Evolutionary conservation across 2,888 invertebrate genomes (phyloP).

Genomic region (Harmothoe impar): DNA sequence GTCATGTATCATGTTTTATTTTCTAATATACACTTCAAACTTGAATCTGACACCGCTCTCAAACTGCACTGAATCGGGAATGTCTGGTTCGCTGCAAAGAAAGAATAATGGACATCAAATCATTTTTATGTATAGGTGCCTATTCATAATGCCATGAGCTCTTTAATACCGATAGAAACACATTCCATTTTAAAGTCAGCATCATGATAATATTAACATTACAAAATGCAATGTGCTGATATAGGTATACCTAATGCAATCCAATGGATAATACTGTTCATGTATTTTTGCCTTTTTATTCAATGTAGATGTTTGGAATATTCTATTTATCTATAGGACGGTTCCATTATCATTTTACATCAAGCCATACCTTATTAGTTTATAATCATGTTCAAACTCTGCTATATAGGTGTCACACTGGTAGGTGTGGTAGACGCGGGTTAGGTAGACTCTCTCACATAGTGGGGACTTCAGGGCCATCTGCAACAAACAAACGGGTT

Average conservation of each 20-base stretch:
- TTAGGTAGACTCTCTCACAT: constrained; percentile 20
- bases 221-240: too few relatives aligned
- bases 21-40: not conserved
- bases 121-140: too few relatives aligned
- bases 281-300: too few relatives aligned
- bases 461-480: constrained; percentile 10
- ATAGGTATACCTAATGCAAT: not conserved
- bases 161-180: too few relatives aligned
- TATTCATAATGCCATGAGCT: too few relatives aligned
- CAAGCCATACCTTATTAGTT: not conserved
- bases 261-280: too few relatives aligned
- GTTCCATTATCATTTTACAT: too few relatives aligned
- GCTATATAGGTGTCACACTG: constrained; percentile 24
- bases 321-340: too few relatives aligned
- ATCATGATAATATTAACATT: not conserved
- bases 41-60: not conserved
- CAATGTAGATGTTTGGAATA: too few relatives aligned
- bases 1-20: too few relatives aligned
- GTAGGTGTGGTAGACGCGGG: not conserved
- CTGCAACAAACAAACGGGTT: not conserved
- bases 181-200: too few relatives aligned
- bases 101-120: not conserved
- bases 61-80: too few relatives aligned
- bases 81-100: constrained; percentile 11
- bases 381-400: constrained; percentile 6